A percentile compares a stretch with the other conserved stretches of the same genome.
phyloP scores from a whole-genome alignment of 2,797 vertebrate species.

The Meda fulgida region DNA sequence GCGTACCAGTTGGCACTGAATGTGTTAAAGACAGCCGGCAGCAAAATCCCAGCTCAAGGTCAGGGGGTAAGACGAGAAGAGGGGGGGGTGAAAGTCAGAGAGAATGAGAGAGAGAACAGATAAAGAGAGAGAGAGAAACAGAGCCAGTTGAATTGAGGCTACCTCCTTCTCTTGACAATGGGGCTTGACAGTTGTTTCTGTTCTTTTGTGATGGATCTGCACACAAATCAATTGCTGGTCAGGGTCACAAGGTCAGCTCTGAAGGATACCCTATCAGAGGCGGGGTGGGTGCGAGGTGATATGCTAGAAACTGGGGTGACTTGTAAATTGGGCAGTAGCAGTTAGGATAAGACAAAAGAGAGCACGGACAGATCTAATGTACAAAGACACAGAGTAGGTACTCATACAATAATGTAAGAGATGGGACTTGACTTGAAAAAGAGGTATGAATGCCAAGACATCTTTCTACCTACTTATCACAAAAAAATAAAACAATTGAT shows the following conservation, averaged over 20 bases:
- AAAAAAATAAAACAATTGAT: background rate
- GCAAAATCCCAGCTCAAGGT: constrained; percentile 68
- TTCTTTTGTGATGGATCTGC: constrained; percentile 74
- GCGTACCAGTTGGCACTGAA: constrained; percentile 48
- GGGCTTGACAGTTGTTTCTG: constrained; percentile 69
- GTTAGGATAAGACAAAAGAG: background rate
- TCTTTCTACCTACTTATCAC: background rate
- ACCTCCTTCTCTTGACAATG: constrained; percentile 65
- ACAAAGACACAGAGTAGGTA: background rate
- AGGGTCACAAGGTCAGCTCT: constrained; percentile 66
- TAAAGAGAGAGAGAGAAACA: constrained; percentile 59
- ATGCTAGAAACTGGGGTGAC: constrained; percentile 56
- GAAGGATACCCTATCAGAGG: constrained; percentile 52
- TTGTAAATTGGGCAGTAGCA: constrained; percentile 1
- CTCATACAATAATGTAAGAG: background rate
- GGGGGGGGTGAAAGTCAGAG: background rate
- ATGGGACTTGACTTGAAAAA: background rate
- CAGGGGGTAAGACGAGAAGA: constrained; percentile 34
- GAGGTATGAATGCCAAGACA: background rate
- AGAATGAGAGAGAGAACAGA: constrained; percentile 23
- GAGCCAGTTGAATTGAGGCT: constrained; percentile 47
- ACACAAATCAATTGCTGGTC: constrained; percentile 74
- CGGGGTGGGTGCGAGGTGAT: constrained; percentile 57
- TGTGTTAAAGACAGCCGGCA: constrained; percentile 60
- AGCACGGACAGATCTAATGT: background rate